Percentiles rank a stretch among this genome's conserved stretches.
These are phyloP conservation scores for Numenius phaeopus DNA, from an alignment of 2,797 vertebrate species.

Conservation along the genomic window DNA sequence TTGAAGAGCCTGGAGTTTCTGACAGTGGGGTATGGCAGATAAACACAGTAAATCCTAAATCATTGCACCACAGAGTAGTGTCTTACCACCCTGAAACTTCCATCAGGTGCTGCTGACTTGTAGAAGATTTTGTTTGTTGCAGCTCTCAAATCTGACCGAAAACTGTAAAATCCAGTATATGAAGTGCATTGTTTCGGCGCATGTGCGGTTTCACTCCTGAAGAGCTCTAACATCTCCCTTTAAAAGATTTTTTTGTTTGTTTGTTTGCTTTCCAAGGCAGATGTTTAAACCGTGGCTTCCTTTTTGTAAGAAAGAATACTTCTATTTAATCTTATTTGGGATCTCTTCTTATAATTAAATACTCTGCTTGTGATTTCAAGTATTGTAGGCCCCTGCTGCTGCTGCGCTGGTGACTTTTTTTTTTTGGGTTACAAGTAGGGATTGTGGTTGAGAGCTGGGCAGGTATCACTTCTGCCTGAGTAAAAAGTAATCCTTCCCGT, in stretches of 20 bases:
- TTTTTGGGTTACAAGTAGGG: not conserved
- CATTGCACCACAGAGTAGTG: not conserved
- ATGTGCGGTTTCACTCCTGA: not conserved
- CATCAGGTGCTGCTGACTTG: not conserved
- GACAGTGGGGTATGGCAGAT: not conserved
- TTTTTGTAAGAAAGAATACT: not conserved
- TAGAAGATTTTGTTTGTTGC: not conserved
- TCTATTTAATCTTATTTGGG: not conserved
- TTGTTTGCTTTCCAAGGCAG: not conserved
- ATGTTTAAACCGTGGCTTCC: not conserved
- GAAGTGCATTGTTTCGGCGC: rapidly evolving
- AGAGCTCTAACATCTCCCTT: not conserved
- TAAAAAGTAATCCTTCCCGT: not conserved
- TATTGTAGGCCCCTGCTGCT: not conserved
- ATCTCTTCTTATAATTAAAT: not conserved
- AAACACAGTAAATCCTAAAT: not conserved
- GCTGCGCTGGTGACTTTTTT: not conserved
- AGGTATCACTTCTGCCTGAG: not conserved
- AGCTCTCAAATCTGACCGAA: not conserved
- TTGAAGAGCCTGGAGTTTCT: not conserved
- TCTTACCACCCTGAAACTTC: not conserved
- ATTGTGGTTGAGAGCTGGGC: not conserved
- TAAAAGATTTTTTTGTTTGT: not conserved
- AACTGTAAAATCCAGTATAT: not conserved
- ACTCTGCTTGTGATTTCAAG: not conserved